These are phyloP conservation scores for Tribolium freemani DNA, from an alignment of 2,888 invertebrate genomes.

Conservation along the genomic window DNA sequence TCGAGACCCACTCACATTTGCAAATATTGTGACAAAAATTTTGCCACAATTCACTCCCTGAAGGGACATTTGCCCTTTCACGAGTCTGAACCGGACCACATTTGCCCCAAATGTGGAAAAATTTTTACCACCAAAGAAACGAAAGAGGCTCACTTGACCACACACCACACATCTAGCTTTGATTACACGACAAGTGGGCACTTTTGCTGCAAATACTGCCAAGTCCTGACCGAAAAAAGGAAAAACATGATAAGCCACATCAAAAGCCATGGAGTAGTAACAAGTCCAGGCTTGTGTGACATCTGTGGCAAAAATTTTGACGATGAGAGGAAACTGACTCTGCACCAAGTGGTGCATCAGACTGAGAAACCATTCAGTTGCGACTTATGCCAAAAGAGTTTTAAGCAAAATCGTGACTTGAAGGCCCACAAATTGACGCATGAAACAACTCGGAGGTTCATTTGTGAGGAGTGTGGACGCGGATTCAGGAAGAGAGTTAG, in stretches of 20 bases:
- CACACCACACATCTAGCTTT: not conserved
- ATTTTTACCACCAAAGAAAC: not conserved
- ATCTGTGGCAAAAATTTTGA: conserved; percentile 13
- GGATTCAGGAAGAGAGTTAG: not conserved
- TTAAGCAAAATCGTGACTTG: conserved; percentile 7
- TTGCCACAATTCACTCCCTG: not conserved
- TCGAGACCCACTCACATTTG: not conserved
- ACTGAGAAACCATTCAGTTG: not conserved
- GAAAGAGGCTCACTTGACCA: not conserved
- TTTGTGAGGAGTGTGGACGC: conserved; percentile 22
- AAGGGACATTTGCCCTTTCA: not conserved
- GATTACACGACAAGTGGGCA: not conserved
- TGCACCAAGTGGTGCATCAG: not conserved
- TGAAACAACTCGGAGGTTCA: not conserved
- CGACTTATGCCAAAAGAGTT: not conserved
- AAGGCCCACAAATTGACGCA: conserved; percentile 1
- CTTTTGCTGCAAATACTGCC: not conserved
- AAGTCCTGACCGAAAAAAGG: not conserved
- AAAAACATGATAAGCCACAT: not conserved
- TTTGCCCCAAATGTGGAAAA: conserved; percentile 2
- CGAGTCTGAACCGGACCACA: not conserved
- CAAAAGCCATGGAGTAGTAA: not conserved
- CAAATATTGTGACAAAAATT: conserved; percentile 8
- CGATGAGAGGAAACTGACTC: not conserved
- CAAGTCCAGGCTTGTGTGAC: not conserved